A percentile compares a stretch with the other conserved stretches of the same genome.
These are phyloP conservation scores for Burhinus oedicnemus DNA, from an alignment of 2,113 vertebrate genomes.

Conservation along the genomic window DNA sequence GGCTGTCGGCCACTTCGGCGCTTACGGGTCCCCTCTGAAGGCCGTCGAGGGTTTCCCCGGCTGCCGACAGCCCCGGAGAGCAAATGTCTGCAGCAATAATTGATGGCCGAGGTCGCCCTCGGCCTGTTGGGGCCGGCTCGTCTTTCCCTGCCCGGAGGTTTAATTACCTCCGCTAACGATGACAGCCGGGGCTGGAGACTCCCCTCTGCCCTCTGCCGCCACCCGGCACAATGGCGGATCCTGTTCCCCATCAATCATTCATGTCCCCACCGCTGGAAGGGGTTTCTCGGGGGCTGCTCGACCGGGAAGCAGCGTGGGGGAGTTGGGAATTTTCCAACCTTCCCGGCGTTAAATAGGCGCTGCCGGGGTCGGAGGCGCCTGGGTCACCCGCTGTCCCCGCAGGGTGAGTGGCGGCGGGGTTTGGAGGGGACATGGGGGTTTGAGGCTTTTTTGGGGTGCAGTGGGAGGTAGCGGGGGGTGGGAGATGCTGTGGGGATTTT, in stretches of 20 bases:
- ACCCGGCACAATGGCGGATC: neutral
- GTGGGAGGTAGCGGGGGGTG: too few relatives aligned
- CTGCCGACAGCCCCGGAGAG: neutral
- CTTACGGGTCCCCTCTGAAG: too few relatives aligned
- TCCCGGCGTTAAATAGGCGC: rapidly evolving
- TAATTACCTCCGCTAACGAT: neutral
- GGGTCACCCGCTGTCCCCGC: rapidly evolving
- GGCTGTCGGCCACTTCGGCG: neutral
- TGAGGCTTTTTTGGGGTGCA: neutral
- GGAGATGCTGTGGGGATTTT: neutral
- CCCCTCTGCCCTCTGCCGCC: neutral
- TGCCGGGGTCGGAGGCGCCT: neutral
- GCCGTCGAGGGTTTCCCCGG: neutral
- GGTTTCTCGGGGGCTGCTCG: neutral
- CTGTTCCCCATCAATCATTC: slow-evolving; percentile 57
- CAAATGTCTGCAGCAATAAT: neutral
- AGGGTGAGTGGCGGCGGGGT: neutral
- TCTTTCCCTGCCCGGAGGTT: slow-evolving; percentile 1
- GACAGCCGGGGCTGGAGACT: neutral
- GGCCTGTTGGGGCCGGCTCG: neutral
- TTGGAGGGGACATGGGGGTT: neutral
- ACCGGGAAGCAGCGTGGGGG: too few relatives aligned
- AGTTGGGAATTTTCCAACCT: neutral
- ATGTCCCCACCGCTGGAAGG: neutral
- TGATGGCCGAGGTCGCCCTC: neutral